Evolutionary conservation across 2,888 invertebrate genomes (phyloP).

Genomic region (Eumacrocentrus americanus): DNA sequence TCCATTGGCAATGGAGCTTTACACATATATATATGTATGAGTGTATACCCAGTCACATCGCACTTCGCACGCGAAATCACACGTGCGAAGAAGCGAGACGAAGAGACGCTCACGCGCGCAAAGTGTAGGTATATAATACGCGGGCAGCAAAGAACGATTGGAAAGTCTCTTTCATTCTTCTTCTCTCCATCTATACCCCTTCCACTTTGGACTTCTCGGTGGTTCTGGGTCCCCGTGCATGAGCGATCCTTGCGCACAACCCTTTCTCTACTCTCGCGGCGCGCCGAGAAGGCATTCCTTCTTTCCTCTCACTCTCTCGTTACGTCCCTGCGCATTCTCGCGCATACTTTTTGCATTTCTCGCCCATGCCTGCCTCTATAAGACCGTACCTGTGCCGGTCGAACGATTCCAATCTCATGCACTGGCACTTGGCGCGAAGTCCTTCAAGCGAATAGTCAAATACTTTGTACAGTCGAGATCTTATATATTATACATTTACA

Average conservation of each 20-base stretch:
- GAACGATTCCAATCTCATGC: slow-evolving; percentile 16
- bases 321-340: not conserved
- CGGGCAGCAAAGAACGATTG: slow-evolving; percentile 16
- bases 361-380: not conserved
- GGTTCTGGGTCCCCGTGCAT: slow-evolving; percentile 1
- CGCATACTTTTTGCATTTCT: slow-evolving; percentile 12
- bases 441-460: too few relatives aligned
- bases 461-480: too few relatives aligned
- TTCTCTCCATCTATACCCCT: slow-evolving; percentile 4
- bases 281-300: not conserved
- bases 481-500: too few relatives aligned
- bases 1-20: slow-evolving; percentile 21
- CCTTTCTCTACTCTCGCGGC: not conserved
- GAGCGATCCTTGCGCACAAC: slow-evolving; percentile 6
- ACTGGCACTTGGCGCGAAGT: not conserved
- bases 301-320: slow-evolving; percentile 4
- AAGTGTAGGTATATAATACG: not conserved
- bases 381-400: slow-evolving; percentile 6
- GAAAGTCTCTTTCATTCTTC: slow-evolving; percentile 28
- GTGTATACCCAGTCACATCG: not conserved
- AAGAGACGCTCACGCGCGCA: not conserved
- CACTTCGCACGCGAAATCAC: slow-evolving; percentile 10
- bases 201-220: too few relatives aligned
- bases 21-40: slow-evolving; percentile 6
- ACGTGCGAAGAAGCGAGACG: slow-evolving; percentile 14